Evolutionary conservation across 2,888 invertebrate genomes (phyloP), one percentile per base, ranked within the genome.

Genomic region (Agrochola lychnidis): DNA sequence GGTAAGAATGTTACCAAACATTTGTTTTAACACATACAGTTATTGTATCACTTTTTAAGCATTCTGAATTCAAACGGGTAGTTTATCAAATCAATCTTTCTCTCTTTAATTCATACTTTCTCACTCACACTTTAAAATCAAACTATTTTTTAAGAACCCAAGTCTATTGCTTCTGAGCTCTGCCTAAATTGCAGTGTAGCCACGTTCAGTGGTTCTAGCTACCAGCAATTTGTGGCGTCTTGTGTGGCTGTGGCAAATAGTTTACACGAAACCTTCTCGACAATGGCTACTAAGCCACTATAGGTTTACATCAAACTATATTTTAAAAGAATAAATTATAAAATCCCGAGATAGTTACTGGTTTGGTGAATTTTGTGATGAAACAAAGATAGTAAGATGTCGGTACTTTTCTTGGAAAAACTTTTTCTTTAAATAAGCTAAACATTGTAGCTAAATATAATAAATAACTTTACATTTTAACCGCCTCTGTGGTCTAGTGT

Each of bases 171-270:
- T 62, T 77, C 30, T 16, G 40, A 2, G 7, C 14, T 80, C 84
- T 74, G 25, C 12, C 6, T 59, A 66, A 80, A 75, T 80, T 86
- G 70, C 81, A 86, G 40, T 62, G 74, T 59, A 30, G 81, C 70
- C 78, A 71, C 79, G 74, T 83, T 78, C 82, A 79, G 70, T 74
- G 70, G 63, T 62, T 73, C 16, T 59, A 79, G 73, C 82, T 76
- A 84, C 70, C 36, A 82, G 72, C 87, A 89, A 89, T 89, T 88
- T 89, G 86, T 70, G 82, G 81, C 82, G 80, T 82, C 87, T 89
- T 89, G 87, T 89, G 82, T 76, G 70, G 40, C 25, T 70, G 51
- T 40, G 30, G 78, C 73, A 85, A 87, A 87, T 83, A 87, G 80
- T 82, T 86, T 80, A 86, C 72, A 76, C 64, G 73, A 79, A 76